These are phyloP conservation scores for Enteromius fasciolatus DNA, from an alignment of 2,797 vertebrate species.

Conservation along the genomic window DNA sequence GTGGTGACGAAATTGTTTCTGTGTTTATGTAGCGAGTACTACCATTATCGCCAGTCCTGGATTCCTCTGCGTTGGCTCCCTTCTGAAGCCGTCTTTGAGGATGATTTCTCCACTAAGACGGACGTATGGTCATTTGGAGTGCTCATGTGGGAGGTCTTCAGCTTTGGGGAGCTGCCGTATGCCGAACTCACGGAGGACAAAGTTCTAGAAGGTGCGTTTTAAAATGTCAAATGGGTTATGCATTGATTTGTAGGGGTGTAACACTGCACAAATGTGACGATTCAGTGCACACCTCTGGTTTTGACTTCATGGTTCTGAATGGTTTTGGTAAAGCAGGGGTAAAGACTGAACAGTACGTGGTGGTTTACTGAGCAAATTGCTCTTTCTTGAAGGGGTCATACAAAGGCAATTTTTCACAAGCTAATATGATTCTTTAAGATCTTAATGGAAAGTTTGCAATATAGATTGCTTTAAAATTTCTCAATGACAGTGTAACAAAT, in stretches of 20 bases:
- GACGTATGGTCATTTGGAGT: conserved; percentile 89
- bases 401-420: too few species aligned
- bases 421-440: too few species aligned
- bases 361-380: too few species aligned
- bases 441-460: too few species aligned
- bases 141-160: conserved; percentile 90
- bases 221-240: background rate
- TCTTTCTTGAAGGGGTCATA: too few species aligned
- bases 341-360: background rate
- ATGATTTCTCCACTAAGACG: conserved; percentile 87
- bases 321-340: background rate
- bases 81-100: conserved; percentile 83
- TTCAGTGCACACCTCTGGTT: background rate
- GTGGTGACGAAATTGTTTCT: background rate
- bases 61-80: conserved; percentile 89
- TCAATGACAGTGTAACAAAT: too few species aligned
- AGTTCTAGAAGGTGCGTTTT: conserved; percentile 77
- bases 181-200: conserved; percentile 78
- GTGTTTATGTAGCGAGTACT: conserved; percentile 79
- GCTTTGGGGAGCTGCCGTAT: conserved; percentile 83
- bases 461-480: too few species aligned
- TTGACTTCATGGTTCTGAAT: background rate
- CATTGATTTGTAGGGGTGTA: background rate
- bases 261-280: background rate
- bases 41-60: conserved; percentile 86